Evolutionary conservation across 2,113 vertebrate genomes (phyloP).

Genomic region (Antechinus flavipes): DNA sequence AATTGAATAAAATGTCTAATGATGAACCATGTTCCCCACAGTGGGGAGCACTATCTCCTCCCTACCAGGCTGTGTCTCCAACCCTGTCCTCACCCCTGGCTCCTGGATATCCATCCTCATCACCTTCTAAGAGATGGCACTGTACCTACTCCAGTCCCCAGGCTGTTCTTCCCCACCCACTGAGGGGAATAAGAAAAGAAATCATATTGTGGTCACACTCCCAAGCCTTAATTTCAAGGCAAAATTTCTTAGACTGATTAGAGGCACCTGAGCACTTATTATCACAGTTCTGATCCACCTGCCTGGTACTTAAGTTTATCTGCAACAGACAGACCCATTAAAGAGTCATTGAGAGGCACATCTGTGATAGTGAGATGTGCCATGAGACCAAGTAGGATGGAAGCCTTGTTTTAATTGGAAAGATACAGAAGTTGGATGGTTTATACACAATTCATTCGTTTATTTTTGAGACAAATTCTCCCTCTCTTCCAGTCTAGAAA

Average conservation of each 20-base stretch:
- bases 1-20: slow-evolving; percentile 76
- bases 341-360: neutral
- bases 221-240: neutral
- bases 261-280: neutral
- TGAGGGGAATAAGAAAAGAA: neutral
- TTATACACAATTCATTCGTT: neutral
- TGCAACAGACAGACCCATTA: neutral
- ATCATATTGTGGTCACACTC: neutral
- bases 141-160: neutral
- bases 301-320: neutral
- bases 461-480: neutral
- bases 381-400: slow-evolving; percentile 11
- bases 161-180: neutral
- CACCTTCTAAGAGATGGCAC: neutral
- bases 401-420: neutral
- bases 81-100: slow-evolving; percentile 37
- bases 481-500: neutral
- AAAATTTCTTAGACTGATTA: neutral
- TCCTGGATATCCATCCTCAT: neutral
- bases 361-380: neutral
- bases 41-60: slow-evolving; percentile 43
- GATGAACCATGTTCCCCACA: slow-evolving; percentile 56
- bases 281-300: neutral
- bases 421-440: neutral
- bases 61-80: slow-evolving; percentile 43